Evolutionary conservation across 2,797 vertebrate species (phyloP).

Genomic region (Microcaecilia unicolor): DNA sequence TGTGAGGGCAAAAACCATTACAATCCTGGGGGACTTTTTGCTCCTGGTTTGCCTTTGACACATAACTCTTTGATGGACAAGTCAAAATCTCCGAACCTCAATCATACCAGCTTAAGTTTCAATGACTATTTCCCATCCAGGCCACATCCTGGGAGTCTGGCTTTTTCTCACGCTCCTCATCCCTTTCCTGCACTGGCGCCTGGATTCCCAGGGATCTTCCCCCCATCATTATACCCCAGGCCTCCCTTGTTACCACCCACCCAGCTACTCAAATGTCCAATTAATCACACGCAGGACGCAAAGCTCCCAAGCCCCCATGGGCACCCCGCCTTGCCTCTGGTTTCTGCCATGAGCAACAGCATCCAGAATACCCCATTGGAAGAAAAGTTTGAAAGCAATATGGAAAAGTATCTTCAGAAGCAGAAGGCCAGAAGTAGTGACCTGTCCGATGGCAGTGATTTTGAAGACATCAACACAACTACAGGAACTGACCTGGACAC

Average conservation of each 20-base stretch:
- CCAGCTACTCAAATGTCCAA: conserved; percentile 78
- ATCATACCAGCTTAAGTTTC: conserved; percentile 77
- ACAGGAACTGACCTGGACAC: conserved; percentile 94
- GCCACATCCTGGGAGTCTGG: conserved; percentile 74
- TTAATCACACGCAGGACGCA: conserved; percentile 75
- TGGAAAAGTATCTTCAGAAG: conserved; percentile 71
- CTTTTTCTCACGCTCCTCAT: conserved; percentile 75
- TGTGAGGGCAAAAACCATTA: conserved; percentile 81
- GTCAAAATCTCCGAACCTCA: conserved; percentile 76
- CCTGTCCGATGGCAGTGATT: conserved; percentile 87
- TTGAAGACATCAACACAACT: conserved; percentile 92
- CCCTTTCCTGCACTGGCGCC: conserved; percentile 78
- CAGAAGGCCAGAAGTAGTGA: conserved; percentile 81
- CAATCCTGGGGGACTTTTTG: conserved; percentile 74
- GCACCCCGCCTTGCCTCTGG: conserved; percentile 67
- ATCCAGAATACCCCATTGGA: conserved; percentile 36
- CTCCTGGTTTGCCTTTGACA: conserved; percentile 79
- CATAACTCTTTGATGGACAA: conserved; percentile 88
- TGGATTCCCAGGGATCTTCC: conserved; percentile 88
- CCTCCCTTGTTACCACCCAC: conserved; percentile 87
- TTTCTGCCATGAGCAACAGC: conserved; percentile 68
- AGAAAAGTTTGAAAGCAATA: conserved; percentile 66
- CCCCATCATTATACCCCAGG: conserved; percentile 85
- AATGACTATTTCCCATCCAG: conserved; percentile 87
- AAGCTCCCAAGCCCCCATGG: conserved; percentile 83